Conservation (phyloP, 2,113 vertebrate genomes). For the Hypomesus transpacificus region DNA sequence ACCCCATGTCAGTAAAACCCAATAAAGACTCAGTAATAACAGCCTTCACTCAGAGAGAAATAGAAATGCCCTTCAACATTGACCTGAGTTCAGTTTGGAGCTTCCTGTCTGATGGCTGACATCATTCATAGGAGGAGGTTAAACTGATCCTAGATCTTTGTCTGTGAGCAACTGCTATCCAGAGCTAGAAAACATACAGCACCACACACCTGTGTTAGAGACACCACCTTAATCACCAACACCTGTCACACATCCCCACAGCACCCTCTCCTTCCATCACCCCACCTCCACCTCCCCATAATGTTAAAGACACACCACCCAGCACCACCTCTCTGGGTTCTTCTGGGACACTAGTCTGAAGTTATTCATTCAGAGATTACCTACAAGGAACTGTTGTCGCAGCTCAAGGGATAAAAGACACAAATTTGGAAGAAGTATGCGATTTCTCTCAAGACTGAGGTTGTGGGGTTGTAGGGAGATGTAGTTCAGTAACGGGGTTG, state of each 20-base stretch:
- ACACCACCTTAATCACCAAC: neutral
- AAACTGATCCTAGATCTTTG: constrained; percentile 1
- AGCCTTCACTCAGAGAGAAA: too few relatives aligned
- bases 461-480: constrained; percentile 27
- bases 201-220: neutral
- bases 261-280: neutral
- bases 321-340: neutral
- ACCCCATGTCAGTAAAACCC: constrained; percentile 5
- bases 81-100: constrained; percentile 9
- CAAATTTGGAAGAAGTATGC: constrained; percentile 21
- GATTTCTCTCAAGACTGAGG: constrained; percentile 7
- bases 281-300: neutral
- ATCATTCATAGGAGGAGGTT: neutral
- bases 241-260: neutral
- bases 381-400: neutral
- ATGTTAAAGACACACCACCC: neutral
- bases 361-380: neutral
- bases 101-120: constrained; percentile 11
- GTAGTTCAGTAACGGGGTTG: constrained; percentile 35
- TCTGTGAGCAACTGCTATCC: neutral
- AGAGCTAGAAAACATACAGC: neutral
- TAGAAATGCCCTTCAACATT: neutral
- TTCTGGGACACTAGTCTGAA: neutral
- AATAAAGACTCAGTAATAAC: constrained; percentile 1
- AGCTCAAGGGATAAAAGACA: constrained; percentile 17